Evolutionary conservation across 2,888 invertebrate species (phyloP), one percentile per base, ranked within the genome.

Genomic region (Eupithecia insigniata): DNA sequence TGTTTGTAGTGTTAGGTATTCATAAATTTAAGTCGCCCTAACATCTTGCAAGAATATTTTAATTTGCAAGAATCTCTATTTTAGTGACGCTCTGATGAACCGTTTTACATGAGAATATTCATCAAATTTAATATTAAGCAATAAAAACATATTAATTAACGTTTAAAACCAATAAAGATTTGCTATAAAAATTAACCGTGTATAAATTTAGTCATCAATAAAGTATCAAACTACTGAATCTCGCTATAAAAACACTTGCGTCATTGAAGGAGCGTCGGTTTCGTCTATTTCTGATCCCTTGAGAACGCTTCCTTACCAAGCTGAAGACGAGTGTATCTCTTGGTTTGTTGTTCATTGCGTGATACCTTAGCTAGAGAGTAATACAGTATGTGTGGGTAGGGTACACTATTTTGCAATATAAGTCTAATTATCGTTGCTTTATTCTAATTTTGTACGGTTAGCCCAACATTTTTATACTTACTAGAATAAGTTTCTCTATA

Each of bases 281-380:
- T 83, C 81, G 77, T 89, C 91, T 91, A 92, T 92, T 91, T 91
- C 82, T 80, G 87, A 80, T 73, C 78, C 79, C 84, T 83, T 85
- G 86, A 84, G 89, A 87, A 85, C 82, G 75, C 58, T 69, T 73
- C 73, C 70, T 71, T 70, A 76, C 78, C 69, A 78, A 32, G 3
- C 61, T 62, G 18, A 22, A 69, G 32, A 70, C 69, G 39, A 70
- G 36, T 26, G 30, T 46, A 28, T 76, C 28, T 36, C 67, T 71
- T 12, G 69, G 66, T 76, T 58, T 8, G 5, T 0, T 69, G 28
- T 84, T 81, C 85, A 84, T 82, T 81, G 82, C 83, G 74, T 66
- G 69, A 22, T 74, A 32, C 8, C 32, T 32, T 32, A 32, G 32
- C 32, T 39, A 39, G 14, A 39, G 12, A 8, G 7, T 18, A 43